Evolutionary conservation across 2,888 invertebrate genomes (phyloP).

Genomic region (Melitaea athalia): DNA sequence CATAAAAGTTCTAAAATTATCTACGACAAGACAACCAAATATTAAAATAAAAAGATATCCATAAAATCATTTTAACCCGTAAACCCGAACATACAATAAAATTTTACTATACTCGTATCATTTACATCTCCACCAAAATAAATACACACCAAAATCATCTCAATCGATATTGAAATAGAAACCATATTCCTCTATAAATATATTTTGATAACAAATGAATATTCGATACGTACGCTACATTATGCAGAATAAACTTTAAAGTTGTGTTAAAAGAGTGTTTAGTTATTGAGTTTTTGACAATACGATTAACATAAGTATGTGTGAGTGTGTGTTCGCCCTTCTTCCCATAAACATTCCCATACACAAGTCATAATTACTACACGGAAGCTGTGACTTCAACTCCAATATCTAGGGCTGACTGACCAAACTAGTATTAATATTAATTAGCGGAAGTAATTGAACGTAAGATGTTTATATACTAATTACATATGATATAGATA

Average conservation of each 20-base stretch:
- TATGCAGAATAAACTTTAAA: constrained; percentile 33
- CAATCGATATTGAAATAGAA: not conserved
- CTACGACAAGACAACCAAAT: constrained; percentile 16
- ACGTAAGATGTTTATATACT: constrained; percentile 1
- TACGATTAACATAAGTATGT: constrained; percentile 46
- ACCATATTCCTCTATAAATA: constrained; percentile 7
- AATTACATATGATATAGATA: not conserved
- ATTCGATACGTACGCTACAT: constrained; percentile 27
- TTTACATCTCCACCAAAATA: not conserved
- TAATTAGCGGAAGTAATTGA: constrained; percentile 15
- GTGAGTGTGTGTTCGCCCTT: constrained; percentile 50
- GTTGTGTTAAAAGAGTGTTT: constrained; percentile 31
- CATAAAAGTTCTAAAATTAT: not conserved
- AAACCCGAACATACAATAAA: constrained; percentile 15
- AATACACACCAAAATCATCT: not conserved
- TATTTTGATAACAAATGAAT: not conserved
- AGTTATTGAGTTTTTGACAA: constrained; percentile 37
- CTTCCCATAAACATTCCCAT: constrained; percentile 49
- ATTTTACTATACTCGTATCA: not conserved
- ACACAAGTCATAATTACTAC: constrained; percentile 45
- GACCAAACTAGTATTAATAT: constrained; percentile 18
- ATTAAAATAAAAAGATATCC: constrained; percentile 1
- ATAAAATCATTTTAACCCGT: constrained; percentile 27
- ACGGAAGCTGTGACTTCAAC: constrained; percentile 54
- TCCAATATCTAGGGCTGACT: constrained; percentile 41